Conservation (phyloP, 2,888 invertebrate species). For the Isoperla grammatica region DNA sequence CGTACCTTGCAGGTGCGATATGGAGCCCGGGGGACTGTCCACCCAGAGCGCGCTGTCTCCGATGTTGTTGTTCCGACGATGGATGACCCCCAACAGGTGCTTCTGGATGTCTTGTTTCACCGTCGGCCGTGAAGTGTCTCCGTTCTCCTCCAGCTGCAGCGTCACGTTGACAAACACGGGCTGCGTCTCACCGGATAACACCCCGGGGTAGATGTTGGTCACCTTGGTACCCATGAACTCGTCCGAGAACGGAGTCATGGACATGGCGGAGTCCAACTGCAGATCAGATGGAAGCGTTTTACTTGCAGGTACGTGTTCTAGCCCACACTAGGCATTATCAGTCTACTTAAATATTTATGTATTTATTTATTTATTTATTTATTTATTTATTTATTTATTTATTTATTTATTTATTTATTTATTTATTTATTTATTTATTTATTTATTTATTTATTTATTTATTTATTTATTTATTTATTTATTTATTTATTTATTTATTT, state of each 20-base stretch:
- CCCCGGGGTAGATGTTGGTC: constrained; percentile 70
- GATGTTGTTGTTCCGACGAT: constrained; percentile 78
- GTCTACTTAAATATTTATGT: no score
- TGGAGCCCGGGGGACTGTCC: constrained; percentile 71
- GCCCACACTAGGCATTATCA: background rate
- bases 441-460: no score
- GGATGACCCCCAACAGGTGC: constrained; percentile 76
- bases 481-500: no score
- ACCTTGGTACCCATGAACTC: constrained; percentile 77
- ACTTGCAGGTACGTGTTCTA: background rate
- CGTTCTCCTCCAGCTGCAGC: constrained; percentile 69
- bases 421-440: no score
- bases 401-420: no score
- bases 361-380: background rate
- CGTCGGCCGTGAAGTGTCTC: constrained; percentile 61
- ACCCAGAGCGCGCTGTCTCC: constrained; percentile 83
- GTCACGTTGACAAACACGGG: constrained; percentile 80
- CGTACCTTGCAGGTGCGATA: constrained; percentile 68
- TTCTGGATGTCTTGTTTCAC: constrained; percentile 74
- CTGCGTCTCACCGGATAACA: constrained; percentile 52
- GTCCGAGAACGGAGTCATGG: constrained; percentile 85
- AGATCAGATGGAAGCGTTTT: constrained; percentile 33
- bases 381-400: no score
- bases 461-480: no score
- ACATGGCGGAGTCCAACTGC: constrained; percentile 86